Evolutionary conservation across 1,140 invertebrate species (phyloP).

Genomic region (Hesperophylax magnus): DNA sequence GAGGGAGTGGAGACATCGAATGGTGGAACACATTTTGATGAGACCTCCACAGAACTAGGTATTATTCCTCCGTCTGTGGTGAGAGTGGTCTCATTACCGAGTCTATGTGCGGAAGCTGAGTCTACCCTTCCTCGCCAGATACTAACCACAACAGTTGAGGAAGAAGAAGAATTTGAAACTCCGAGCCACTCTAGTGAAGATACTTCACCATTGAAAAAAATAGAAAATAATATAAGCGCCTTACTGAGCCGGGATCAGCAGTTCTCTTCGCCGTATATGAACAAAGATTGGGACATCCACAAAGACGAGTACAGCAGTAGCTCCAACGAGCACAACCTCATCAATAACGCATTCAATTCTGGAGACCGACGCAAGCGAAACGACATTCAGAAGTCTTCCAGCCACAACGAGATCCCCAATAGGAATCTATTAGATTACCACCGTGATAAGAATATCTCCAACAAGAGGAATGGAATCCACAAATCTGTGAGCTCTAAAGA

Average conservation of each 20-base stretch:
- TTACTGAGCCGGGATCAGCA: conserved; percentile 72
- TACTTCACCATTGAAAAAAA: conserved; percentile 74
- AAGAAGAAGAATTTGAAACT: conserved; percentile 72
- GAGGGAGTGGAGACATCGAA: conserved; percentile 73
- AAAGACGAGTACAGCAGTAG: conserved; percentile 72
- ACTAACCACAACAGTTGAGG: conserved; percentile 73
- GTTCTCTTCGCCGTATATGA: conserved; percentile 68
- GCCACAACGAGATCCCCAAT: conserved; percentile 73
- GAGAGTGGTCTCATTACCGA: conserved; percentile 77
- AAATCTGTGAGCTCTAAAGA: conserved; percentile 80
- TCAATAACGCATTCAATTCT: conserved; percentile 68
- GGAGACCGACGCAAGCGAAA: conserved; percentile 69
- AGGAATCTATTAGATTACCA: conserved; percentile 71
- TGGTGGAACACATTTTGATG: conserved; percentile 65
- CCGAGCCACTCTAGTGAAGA: conserved; percentile 71
- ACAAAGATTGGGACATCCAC: conserved; percentile 72
- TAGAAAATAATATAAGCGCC: conserved; percentile 77
- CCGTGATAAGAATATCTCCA: conserved; percentile 68
- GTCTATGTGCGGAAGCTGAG: conserved; percentile 71
- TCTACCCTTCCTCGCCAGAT: conserved; percentile 63
- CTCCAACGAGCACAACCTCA: conserved; percentile 68
- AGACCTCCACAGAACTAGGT: conserved; percentile 70
- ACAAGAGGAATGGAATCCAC: conserved; percentile 74
- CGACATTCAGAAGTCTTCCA: conserved; percentile 73
- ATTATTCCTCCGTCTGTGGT: conserved; percentile 74